These are phyloP conservation scores for Chionoecetes opilio DNA, from an alignment of 1,140 invertebrate genomes.

Conservation along the genomic window DNA sequence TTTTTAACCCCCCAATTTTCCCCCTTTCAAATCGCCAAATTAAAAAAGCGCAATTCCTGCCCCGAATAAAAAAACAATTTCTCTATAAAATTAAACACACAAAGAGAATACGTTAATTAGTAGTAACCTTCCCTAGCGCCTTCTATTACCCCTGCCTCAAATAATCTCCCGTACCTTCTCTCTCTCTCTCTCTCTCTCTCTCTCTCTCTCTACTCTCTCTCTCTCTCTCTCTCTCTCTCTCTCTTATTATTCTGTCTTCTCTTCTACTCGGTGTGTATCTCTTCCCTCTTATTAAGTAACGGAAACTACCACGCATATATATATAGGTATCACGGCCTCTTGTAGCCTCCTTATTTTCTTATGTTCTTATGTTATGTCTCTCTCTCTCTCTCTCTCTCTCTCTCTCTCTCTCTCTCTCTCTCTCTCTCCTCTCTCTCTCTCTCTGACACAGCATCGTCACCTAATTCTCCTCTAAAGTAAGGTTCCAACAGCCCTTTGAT, in stretches of 20 bases:
- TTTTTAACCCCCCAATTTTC: constrained; percentile 2
- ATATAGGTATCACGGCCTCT: too few species aligned
- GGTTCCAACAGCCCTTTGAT: too few species aligned
- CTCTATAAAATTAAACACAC: constrained; percentile 56
- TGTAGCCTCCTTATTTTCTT: too few species aligned
- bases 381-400: too few species aligned
- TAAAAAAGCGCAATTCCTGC: neutral
- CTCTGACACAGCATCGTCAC: too few species aligned
- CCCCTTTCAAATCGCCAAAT: constrained; percentile 36
- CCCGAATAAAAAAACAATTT: constrained; percentile 41
- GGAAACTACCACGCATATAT: too few species aligned
- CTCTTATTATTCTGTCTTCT: neutral
- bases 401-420: too few species aligned
- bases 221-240: neutral
- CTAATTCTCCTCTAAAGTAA: too few species aligned
- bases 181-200: constrained; percentile 38
- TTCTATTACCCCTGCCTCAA: neutral
- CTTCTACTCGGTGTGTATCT: too few species aligned
- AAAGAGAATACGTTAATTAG: constrained; percentile 62
- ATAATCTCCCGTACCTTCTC: neutral
- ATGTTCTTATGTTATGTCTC: too few species aligned
- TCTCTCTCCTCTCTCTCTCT: neutral
- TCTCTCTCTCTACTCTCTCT: constrained; percentile 46
- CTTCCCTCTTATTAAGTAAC: too few species aligned
- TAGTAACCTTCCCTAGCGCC: constrained; percentile 28